These are phyloP conservation scores for Agrilus planipennis DNA, from an alignment of 1,140 invertebrate species.

Conservation along the genomic window DNA sequence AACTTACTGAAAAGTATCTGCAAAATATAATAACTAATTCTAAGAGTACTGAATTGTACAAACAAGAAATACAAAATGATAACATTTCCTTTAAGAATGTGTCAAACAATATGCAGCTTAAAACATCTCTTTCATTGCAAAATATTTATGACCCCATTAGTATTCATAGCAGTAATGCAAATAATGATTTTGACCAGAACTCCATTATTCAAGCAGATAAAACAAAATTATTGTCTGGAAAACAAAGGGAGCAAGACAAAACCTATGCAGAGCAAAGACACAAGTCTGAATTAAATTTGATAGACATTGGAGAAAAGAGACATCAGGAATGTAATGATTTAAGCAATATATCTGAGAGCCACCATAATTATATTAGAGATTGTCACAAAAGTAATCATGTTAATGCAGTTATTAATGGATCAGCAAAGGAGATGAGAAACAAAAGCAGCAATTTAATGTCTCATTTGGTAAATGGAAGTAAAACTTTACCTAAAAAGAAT, in stretches of 20 bases:
- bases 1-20: slow-evolving; percentile 20
- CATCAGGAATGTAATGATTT: no score
- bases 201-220: slow-evolving; percentile 29
- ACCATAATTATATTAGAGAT: no score
- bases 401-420: neutral
- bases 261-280: slow-evolving; percentile 11
- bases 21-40: slow-evolving; percentile 6
- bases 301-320: slow-evolving; percentile 31
- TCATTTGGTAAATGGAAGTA: slow-evolving; percentile 21
- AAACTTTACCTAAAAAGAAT: slow-evolving; percentile 11
- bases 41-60: slow-evolving; percentile 4
- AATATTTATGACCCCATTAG: slow-evolving; percentile 22
- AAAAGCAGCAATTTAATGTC: slow-evolving; percentile 25
- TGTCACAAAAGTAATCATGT: no score
- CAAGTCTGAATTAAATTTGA: slow-evolving; percentile 32
- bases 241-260: slow-evolving; percentile 19
- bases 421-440: slow-evolving; percentile 11
- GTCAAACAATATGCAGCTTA: slow-evolving; percentile 15
- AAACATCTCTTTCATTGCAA: slow-evolving; percentile 27
- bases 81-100: slow-evolving; percentile 1
- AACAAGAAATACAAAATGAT: slow-evolving; percentile 10
- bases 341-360: no score
- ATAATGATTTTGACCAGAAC: slow-evolving; percentile 33
- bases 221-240: slow-evolving; percentile 23
- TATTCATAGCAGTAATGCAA: slow-evolving; percentile 22